Conservation (phyloP, 2,888 invertebrate genomes). For the Epirrhoe alternata region DNA sequence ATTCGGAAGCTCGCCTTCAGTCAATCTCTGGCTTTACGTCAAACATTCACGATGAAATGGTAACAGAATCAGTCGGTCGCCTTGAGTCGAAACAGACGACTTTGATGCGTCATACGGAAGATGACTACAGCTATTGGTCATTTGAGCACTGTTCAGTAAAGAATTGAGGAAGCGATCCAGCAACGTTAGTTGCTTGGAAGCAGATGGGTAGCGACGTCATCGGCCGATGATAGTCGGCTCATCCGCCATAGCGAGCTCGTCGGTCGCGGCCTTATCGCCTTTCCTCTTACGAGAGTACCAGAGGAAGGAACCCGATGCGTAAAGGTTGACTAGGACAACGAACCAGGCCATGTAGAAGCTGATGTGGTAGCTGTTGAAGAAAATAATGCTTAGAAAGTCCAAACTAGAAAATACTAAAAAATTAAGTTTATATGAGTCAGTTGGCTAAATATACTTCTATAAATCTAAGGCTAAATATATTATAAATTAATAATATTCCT, state of each 20-base stretch:
- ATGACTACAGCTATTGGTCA: slow-evolving; percentile 76
- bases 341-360: slow-evolving; percentile 92
- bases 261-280: slow-evolving; percentile 92
- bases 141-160: slow-evolving; percentile 83
- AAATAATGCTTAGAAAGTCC: slow-evolving; percentile 8
- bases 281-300: slow-evolving; percentile 94
- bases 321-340: slow-evolving; percentile 88
- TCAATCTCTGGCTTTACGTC: slow-evolving; percentile 42
- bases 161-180: slow-evolving; percentile 66
- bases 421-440: too few relatives aligned
- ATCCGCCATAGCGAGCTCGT: slow-evolving; percentile 93
- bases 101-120: slow-evolving; percentile 68
- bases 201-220: slow-evolving; percentile 70
- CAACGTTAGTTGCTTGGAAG: slow-evolving; percentile 55
- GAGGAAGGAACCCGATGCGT: slow-evolving; percentile 90
- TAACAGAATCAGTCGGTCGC: slow-evolving; percentile 55
- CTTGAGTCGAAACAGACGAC: slow-evolving; percentile 46
- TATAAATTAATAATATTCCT: too few relatives aligned
- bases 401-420: too few relatives aligned
- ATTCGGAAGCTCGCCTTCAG: slow-evolving; percentile 28
- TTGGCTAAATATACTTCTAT: too few relatives aligned
- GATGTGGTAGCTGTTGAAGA: slow-evolving; percentile 86
- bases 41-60: slow-evolving; percentile 44
- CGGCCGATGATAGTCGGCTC: slow-evolving; percentile 92
- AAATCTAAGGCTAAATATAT: too few relatives aligned